Evolutionary conservation across 2,888 invertebrate species (phyloP), one percentile per base, ranked within the genome.

Genomic region (Drosophila neonasuta): DNA sequence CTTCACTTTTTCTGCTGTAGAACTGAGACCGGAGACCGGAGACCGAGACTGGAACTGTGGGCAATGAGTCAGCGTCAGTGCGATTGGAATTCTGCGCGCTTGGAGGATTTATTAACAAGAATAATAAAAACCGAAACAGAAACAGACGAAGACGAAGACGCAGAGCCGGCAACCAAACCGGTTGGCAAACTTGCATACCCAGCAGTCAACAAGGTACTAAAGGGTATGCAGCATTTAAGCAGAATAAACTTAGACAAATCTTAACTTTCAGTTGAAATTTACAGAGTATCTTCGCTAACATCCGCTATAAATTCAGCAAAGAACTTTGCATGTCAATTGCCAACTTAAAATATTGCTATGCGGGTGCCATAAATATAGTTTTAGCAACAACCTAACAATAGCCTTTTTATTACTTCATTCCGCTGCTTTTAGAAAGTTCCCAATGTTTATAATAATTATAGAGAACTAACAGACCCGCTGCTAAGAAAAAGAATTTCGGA

Each of bases 71-170:
- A 87, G 71, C 71, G 71, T 29, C 59, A 32, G 56, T 56, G 67
- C 67, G 70, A 84, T 84, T 84, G 87, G 87, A 87, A 86, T 83
- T 87, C 81, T 81, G 81, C 76, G 85, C 86, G 86, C 83, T 87
- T 86, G 70, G 86, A 85, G 86, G 86, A 86, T 87, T 83, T 87
- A 83, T 87, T 82, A 87, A 87, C 86, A 87, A 87, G 83, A 87
- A 87, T 87, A 85, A 82, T 82, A 80, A 86, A 71, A 68, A 68
- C 59, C 42, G 57, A 73, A 66, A 74, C 64, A 51, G 64, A 71
- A 65, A 67, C 59, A 69, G 54, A 74, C 55, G 50, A 61, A 69
- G 54, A 74, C 55, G 50, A 62, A 77, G 64, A 67, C 62, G 65
- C 44, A 69, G 51, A 62, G 60, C 63, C 70, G 67, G 72, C 72